phyloP scores from a whole-genome alignment of 1,140 invertebrate species.

The Calliphora vicina region DNA sequence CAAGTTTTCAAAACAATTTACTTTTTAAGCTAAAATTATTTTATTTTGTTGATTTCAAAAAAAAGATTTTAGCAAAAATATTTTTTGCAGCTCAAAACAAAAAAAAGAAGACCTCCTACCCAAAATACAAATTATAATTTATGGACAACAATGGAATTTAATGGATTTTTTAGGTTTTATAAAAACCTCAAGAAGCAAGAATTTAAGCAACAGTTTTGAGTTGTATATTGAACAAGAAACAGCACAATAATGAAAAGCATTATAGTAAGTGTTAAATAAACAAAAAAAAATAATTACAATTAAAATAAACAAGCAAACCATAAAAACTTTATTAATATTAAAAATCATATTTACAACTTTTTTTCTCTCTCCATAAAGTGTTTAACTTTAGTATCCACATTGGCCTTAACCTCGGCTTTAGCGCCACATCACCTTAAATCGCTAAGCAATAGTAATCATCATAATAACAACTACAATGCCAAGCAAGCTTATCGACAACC shows the following conservation, averaged over 20 bases:
- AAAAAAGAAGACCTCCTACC: conserved; percentile 23
- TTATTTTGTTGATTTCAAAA: neutral
- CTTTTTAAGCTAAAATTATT: neutral
- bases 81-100: neutral
- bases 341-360: neutral
- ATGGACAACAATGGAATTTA: neutral
- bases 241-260: conserved; percentile 20
- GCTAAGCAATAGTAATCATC: too few species aligned
- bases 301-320: neutral
- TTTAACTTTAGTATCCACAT: conserved; percentile 26
- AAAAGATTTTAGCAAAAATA: conserved; percentile 6
- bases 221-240: conserved; percentile 7
- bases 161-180: conserved; percentile 11
- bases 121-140: conserved; percentile 10
- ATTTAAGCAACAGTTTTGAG: neutral
- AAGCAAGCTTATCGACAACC: neutral
- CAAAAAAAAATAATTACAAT: neutral
- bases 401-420: conserved; percentile 19
- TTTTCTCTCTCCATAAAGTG: conserved; percentile 19
- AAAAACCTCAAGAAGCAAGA: conserved; percentile 11
- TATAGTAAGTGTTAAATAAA: neutral
- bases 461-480: neutral
- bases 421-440: neutral
- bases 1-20: neutral
- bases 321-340: neutral